Evolutionary conservation across 2,888 invertebrate genomes (phyloP).

Genomic region (Xestobium rufovillosum): DNA sequence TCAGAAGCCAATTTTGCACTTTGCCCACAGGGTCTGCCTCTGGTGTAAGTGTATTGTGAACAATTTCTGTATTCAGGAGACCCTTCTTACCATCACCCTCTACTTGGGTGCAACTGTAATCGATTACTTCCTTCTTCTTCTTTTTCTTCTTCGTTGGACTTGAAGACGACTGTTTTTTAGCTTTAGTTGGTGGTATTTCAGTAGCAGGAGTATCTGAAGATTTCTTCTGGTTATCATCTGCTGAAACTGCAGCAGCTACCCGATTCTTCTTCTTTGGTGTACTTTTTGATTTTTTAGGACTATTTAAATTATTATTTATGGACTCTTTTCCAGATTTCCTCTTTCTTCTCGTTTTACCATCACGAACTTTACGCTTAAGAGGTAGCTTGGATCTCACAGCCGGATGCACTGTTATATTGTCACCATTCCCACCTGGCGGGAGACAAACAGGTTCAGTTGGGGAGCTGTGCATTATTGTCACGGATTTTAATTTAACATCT

Average conservation of each 20-base stretch:
- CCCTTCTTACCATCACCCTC: slow-evolving; percentile 50
- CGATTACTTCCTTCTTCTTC: slow-evolving; percentile 67
- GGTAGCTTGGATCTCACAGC: slow-evolving; percentile 82
- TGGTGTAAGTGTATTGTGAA: slow-evolving; percentile 39
- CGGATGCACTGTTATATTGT: slow-evolving; percentile 70
- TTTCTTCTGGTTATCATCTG: slow-evolving; percentile 52
- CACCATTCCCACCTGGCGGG: slow-evolving; percentile 62
- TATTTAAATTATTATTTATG: slow-evolving; percentile 36
- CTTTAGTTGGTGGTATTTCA: slow-evolving; percentile 41
- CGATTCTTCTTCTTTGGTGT: slow-evolving; percentile 43
- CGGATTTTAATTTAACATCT: slow-evolving; percentile 74
- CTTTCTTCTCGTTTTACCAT: slow-evolving; percentile 53
- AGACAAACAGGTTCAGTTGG: slow-evolving; percentile 82
- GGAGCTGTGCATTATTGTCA: slow-evolving; percentile 85
- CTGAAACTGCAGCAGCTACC: slow-evolving; percentile 42
- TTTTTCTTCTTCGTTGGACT: slow-evolving; percentile 47
- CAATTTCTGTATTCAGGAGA: slow-evolving; percentile 42
- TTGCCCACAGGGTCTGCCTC: slow-evolving; percentile 58
- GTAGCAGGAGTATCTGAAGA: slow-evolving; percentile 36
- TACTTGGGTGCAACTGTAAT: slow-evolving; percentile 64
- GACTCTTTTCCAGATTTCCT: slow-evolving; percentile 34
- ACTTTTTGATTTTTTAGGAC: slow-evolving; percentile 35
- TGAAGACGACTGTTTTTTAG: slow-evolving; percentile 39
- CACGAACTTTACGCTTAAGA: slow-evolving; percentile 71
- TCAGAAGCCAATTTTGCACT: slow-evolving; percentile 79